Conservation (phyloP, 1,140 invertebrate species). For the Sipha flava region DNA sequence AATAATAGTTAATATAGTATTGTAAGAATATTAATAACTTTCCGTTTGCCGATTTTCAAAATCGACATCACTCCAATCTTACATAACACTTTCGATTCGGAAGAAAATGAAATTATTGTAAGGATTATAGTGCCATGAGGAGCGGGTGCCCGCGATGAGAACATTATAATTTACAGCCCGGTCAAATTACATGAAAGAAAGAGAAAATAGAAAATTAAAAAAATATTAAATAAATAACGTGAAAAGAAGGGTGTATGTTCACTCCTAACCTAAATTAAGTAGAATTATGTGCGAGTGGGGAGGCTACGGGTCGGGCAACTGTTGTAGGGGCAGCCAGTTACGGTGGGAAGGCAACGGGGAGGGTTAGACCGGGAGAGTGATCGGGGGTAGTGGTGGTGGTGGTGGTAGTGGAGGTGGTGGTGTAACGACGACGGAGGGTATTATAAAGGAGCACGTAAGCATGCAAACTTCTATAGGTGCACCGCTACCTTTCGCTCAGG, state of each 20-base stretch:
- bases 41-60: too few species aligned
- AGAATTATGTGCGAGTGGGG: not conserved
- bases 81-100: too few species aligned
- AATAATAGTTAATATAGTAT: too few species aligned
- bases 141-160: too few species aligned
- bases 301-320: not conserved
- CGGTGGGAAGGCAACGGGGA: not conserved
- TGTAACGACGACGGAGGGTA: too few species aligned
- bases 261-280: conserved; percentile 7
- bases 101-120: too few species aligned
- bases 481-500: not conserved
- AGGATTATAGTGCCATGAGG: too few species aligned
- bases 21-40: too few species aligned
- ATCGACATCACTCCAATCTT: too few species aligned
- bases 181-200: not conserved
- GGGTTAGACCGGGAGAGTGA: too few species aligned
- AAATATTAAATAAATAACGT: not conserved
- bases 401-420: not conserved
- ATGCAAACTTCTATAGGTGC: not conserved
- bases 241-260: not conserved
- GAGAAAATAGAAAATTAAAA: not conserved
- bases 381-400: not conserved
- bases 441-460: conserved; percentile 7
- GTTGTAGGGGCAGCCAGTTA: too few species aligned
- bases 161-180: not conserved